phyloP scores from a whole-genome alignment of 1,140 invertebrate genomes.

The Neuroterus valhalla region DNA sequence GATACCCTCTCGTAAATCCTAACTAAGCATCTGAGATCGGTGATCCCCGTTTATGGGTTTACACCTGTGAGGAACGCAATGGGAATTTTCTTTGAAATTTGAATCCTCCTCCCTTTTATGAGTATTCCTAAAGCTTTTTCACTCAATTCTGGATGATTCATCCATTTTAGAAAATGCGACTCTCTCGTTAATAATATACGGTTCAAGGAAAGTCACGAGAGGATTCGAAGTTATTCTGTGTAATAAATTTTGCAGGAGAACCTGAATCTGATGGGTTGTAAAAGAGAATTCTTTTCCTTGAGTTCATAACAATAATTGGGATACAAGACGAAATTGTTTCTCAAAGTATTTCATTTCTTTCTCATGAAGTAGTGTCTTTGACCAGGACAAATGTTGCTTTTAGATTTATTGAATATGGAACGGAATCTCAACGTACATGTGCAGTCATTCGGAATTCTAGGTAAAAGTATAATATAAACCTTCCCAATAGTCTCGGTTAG shows the following conservation, averaged over 20 bases:
- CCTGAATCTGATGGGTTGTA: constrained; percentile 21
- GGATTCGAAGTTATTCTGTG: constrained; percentile 8
- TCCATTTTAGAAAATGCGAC: not conserved
- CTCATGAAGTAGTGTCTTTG: not conserved
- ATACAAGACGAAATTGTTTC: not conserved
- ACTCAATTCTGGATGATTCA: not conserved
- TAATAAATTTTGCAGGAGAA: constrained; percentile 17
- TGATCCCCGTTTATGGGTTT: constrained; percentile 60
- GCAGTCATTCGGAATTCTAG: no score
- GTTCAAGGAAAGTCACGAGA: constrained; percentile 1
- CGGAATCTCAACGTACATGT: no score
- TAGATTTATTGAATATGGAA: not conserved
- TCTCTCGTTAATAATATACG: constrained; percentile 1
- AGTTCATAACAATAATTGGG: constrained; percentile 1
- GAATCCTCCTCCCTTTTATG: no score
- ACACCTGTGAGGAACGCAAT: constrained; percentile 37
- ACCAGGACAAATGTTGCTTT: constrained; percentile 5
- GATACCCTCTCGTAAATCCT: constrained; percentile 60
- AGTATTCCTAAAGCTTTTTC: no score
- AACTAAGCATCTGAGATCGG: constrained; percentile 58
- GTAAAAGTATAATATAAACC: no score
- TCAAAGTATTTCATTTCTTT: not conserved
- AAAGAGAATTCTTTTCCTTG: not conserved
- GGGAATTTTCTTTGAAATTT: no score
- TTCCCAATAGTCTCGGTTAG: no score